Conservation (phyloP, 2,888 invertebrate genomes). For the Pegoplata infirma region DNA sequence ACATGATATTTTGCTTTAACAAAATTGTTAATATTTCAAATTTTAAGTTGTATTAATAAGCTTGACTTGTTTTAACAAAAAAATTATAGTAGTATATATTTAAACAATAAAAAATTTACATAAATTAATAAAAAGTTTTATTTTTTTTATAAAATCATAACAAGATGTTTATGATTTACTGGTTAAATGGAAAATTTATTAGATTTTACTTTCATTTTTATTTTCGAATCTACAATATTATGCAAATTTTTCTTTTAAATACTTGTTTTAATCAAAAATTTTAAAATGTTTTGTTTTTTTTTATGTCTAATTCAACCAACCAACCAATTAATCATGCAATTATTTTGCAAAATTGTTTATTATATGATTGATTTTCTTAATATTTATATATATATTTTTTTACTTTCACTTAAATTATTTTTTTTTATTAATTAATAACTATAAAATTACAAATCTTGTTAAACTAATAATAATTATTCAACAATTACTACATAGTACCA, state of each 20-base stretch:
- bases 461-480: conserved; percentile 42
- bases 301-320: conserved; percentile 29
- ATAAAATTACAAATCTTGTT: conserved; percentile 35
- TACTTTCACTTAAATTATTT: neutral
- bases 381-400: neutral
- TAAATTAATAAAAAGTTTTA: neutral
- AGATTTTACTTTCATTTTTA: conserved; percentile 38
- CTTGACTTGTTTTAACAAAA: neutral
- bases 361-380: conserved; percentile 34
- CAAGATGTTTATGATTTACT: conserved; percentile 16
- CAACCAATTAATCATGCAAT: conserved; percentile 57
- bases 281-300: conserved; percentile 13
- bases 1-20: conserved; percentile 77
- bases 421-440: conserved; percentile 4
- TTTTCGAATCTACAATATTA: conserved; percentile 27
- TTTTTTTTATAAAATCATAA: neutral
- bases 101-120: conserved; percentile 5
- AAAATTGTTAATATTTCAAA: neutral
- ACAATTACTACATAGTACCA: conserved; percentile 36
- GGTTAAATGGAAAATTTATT: conserved; percentile 2
- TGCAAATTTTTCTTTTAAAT: conserved; percentile 35
- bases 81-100: conserved; percentile 16
- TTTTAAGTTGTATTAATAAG: conserved; percentile 9
- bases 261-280: neutral
- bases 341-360: conserved; percentile 32